phyloP scores from a whole-genome alignment of 2,888 invertebrate genomes.

The Ophioninae sp. region DNA sequence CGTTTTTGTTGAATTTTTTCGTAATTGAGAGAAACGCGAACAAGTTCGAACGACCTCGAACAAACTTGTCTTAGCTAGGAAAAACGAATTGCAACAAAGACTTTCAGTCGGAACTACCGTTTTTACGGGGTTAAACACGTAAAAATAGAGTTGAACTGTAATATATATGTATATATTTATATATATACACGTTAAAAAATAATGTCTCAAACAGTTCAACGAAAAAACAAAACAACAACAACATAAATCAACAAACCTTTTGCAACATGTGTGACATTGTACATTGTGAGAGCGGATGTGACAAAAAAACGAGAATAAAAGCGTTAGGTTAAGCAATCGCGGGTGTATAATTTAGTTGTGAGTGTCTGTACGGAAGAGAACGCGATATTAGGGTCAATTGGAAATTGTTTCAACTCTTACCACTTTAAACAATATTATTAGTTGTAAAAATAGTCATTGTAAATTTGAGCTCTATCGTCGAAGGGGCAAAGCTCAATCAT shows the following conservation, averaged over 20 bases:
- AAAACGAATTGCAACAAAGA: no score
- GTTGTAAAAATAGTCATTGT: neutral
- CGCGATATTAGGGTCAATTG: neutral
- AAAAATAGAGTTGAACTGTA: no score
- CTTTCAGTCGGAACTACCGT: no score
- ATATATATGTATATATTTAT: neutral
- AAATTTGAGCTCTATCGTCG: neutral
- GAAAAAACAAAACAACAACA: constrained; percentile 49
- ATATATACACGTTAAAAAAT: constrained; percentile 39
- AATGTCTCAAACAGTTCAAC: constrained; percentile 58
- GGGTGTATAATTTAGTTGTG: neutral
- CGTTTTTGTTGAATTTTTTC: no score
- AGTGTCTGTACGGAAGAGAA: constrained; percentile 22
- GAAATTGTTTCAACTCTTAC: neutral
- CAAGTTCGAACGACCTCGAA: no score
- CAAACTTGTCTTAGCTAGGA: no score
- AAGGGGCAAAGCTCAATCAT: neutral
- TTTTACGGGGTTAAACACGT: no score
- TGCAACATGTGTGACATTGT: constrained; percentile 50
- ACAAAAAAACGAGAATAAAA: constrained; percentile 27
- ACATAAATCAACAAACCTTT: constrained; percentile 53
- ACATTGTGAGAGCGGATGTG: constrained; percentile 39
- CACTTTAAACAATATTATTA: neutral
- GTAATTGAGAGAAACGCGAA: no score
- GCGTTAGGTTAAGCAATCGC: constrained; percentile 25